Conservation (phyloP, 92 coral and sea anemone genomes). For the Epizoanthus ramosus region DNA sequence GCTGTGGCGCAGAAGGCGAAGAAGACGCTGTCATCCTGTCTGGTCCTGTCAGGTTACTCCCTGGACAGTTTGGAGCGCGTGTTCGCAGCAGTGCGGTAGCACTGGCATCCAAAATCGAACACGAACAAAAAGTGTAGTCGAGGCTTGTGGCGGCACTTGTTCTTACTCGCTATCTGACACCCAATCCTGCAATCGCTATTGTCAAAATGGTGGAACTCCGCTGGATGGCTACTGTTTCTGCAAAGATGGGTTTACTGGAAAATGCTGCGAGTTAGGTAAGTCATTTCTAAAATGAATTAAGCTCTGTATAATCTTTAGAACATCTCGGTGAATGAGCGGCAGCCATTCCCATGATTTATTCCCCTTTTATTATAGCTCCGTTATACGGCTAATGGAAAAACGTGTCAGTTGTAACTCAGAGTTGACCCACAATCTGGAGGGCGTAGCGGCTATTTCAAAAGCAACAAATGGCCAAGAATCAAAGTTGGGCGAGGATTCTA, state of each 20-base stretch:
- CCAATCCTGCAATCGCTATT: constrained; percentile 3
- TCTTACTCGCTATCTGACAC: neutral
- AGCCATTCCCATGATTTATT: too few species aligned
- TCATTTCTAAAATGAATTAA: neutral
- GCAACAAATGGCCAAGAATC: too few species aligned
- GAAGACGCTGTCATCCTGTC: neutral
- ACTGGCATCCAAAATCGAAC: neutral
- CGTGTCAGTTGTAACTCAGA: too few species aligned
- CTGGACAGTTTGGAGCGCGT: constrained; percentile 2
- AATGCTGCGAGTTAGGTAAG: constrained; percentile 26
- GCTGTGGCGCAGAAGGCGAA: constrained; percentile 14
- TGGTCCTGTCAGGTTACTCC: neutral
- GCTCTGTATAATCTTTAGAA: too few species aligned
- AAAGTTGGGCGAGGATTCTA: too few species aligned
- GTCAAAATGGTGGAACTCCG: constrained; percentile 8
- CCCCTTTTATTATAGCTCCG: too few species aligned
- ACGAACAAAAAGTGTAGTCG: neutral
- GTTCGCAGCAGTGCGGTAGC: neutral
- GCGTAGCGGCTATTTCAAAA: too few species aligned
- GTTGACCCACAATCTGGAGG: too few species aligned
- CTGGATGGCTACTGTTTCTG: neutral
- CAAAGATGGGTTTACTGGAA: constrained; percentile 10
- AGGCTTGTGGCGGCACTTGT: constrained; percentile 21
- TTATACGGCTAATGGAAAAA: too few species aligned
- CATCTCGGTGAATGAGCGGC: too few species aligned